These are phyloP conservation scores for Enteromius mattozi DNA, from an alignment of 2,797 vertebrate species.

Conservation along the genomic window DNA sequence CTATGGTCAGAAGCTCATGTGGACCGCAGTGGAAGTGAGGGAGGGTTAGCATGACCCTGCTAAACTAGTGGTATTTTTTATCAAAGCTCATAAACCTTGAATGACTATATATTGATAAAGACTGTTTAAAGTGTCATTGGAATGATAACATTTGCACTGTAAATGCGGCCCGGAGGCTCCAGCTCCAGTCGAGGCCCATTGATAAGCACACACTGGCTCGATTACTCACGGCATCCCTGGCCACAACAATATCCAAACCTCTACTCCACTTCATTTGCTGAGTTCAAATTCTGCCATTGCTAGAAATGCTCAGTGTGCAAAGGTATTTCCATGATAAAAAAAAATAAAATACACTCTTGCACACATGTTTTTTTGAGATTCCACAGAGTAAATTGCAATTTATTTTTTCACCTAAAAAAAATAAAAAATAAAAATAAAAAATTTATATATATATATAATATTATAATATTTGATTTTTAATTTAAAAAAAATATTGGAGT, in stretches of 20 bases:
- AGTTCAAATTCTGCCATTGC: not conserved
- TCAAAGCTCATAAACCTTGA: conserved; percentile 99
- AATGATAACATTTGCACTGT: conserved; percentile 90
- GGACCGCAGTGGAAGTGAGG: conserved; percentile 36
- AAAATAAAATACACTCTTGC: not conserved
- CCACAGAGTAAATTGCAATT: not conserved
- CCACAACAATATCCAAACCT: not conserved
- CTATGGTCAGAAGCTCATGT: conserved; percentile 43
- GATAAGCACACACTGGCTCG: conserved; percentile 70
- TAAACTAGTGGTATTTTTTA: conserved; percentile 90
- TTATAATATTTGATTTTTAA: too few relatives aligned
- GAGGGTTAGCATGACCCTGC: conserved; percentile 80
- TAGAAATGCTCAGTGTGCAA: not conserved
- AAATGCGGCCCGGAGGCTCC: conserved; percentile 77
- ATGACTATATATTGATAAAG: conserved; percentile 97
- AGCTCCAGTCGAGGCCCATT: conserved; percentile 65
- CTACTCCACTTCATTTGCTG: not conserved
- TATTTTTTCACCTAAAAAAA: not conserved
- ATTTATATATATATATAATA: too few relatives aligned
- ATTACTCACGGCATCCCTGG: conserved; percentile 20
- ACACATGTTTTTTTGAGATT: not conserved
- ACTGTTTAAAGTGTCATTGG: conserved; percentile 96
- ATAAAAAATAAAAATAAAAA: too few relatives aligned
- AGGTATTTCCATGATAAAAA: not conserved
- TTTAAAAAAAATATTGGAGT: not conserved